Evolutionary conservation across 2,113 vertebrate genomes (phyloP).

Genomic region (Siniperca chuatsi): DNA sequence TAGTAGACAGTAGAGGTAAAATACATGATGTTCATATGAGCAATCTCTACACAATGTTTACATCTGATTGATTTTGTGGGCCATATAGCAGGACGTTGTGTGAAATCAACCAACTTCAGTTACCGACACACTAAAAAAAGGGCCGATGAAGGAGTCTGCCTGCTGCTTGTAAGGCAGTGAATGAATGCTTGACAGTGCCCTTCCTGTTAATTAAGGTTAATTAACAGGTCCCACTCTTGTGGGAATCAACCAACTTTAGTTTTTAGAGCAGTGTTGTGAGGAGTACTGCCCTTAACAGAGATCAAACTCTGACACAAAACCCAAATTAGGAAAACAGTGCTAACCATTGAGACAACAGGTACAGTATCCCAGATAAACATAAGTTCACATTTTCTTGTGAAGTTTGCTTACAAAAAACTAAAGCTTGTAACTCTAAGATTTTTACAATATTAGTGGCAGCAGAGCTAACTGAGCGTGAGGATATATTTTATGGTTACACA

Average conservation of each 20-base stretch:
- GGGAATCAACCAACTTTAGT: too few species aligned
- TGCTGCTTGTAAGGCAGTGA: too few species aligned
- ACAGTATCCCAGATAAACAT: too few species aligned
- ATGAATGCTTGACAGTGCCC: too few species aligned
- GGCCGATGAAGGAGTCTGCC: too few species aligned
- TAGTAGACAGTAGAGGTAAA: too few species aligned
- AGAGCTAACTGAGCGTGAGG: not conserved
- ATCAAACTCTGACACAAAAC: too few species aligned
- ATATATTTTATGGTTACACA: not conserved
- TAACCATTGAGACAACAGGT: not conserved
- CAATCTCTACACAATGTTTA: not conserved
- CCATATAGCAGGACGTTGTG: not conserved
- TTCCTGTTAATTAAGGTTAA: too few species aligned
- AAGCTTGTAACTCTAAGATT: not conserved
- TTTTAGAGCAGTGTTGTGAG: too few species aligned
- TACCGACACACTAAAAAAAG: not conserved
- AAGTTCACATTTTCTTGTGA: not conserved
- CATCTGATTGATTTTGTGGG: not conserved
- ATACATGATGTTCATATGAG: not conserved
- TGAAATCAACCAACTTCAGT: not conserved
- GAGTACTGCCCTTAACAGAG: too few species aligned
- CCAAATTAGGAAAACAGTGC: not conserved
- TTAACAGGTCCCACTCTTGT: too few species aligned
- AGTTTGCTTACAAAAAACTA: not conserved
- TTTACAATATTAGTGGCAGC: not conserved